Base-by-base conservation (phyloP, 64 coral and sea anemone genomes). In the Acropora yongei region DNA sequence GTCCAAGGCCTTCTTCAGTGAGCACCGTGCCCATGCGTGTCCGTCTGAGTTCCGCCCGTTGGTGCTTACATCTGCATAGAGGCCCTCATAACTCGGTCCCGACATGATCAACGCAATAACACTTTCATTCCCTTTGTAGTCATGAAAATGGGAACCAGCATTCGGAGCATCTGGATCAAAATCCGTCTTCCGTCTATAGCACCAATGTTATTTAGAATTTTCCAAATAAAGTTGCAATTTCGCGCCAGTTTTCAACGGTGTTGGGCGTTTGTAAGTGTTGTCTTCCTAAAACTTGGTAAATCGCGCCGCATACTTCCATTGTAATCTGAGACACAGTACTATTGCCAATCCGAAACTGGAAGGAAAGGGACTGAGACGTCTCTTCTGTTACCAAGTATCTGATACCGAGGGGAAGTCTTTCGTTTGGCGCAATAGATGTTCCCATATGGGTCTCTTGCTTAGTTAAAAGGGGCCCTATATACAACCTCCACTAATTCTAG, bases 131-230 rank as follows among this genome's bases (percentile, higher is more conserved):
- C 30, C 30, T 30, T 30, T 30, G 30, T 30, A 30, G 30, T 30
- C 30, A 0, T 30, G 30, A 30, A 30, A 30, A 30, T 30, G 30
- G 30, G 30, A 30, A 30, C 30, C 30, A 30, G 76, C 75, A 79
- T 53, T 67, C 63, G 49, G 49, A 75, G 50, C 87, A 78, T 79
- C 74, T 89, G 75, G 16, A 89, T 78, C 47, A 89, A 67, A 90
- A 90, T 88, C 47, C 86, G 68, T 88, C 57, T 88, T 76, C 86
- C 86, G 43, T 88, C 69, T 55, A 88, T 88, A 45, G 76, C 76
- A 11, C 88, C 88, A 80, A 90, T 90, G 45, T 90, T 90, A 90
- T 89, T 89, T 60, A 75, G 87, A 78, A 89, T 89, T 66, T 89
- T 89, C 87, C 87, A 51, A 89, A 89, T 67, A 20, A 63, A 42